phyloP scores from a whole-genome alignment of 2,113 vertebrate species.

The Amphiprion percula region DNA sequence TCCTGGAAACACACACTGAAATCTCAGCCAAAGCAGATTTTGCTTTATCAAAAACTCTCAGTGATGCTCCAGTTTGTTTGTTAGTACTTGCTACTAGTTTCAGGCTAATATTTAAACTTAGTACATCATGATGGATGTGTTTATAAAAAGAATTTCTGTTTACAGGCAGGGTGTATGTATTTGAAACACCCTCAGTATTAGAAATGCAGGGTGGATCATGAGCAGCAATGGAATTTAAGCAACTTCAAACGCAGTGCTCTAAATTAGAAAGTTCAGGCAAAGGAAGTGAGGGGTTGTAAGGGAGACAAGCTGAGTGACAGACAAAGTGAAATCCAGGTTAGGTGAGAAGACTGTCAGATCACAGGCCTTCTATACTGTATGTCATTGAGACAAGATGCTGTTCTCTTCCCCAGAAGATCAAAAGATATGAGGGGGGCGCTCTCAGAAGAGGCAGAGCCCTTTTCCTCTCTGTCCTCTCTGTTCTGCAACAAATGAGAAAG shows the following conservation, averaged over 20 bases:
- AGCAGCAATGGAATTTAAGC: slow-evolving; percentile 12
- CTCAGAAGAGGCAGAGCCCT: slow-evolving; percentile 15
- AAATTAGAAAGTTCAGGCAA: slow-evolving; percentile 29
- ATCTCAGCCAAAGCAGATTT: background rate
- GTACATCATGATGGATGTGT: slow-evolving; percentile 17
- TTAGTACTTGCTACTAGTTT: slow-evolving; percentile 2
- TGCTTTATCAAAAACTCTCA: background rate
- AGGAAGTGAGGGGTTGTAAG: slow-evolving; percentile 18
- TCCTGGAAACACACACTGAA: background rate
- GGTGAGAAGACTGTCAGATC: slow-evolving; percentile 55
- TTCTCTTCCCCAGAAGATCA: slow-evolving; percentile 56
- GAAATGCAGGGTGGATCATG: background rate
- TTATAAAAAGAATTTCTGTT: slow-evolving; percentile 22
- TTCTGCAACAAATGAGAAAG: slow-evolving; percentile 51
- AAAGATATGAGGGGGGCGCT: slow-evolving; percentile 36
- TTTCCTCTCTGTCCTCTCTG: slow-evolving; percentile 36
- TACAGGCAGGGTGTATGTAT: background rate
- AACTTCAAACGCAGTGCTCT: slow-evolving; percentile 11
- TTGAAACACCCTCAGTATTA: slow-evolving; percentile 1
- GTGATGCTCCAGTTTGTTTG: background rate
- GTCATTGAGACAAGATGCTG: slow-evolving; percentile 45
- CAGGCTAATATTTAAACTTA: slow-evolving; percentile 1
- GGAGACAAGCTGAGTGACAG: slow-evolving; percentile 46
- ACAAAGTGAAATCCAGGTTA: slow-evolving; percentile 53
- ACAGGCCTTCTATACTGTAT: slow-evolving; percentile 40